Conservation (phyloP, 2,888 invertebrate species). For the Diarsia dahlii region DNA sequence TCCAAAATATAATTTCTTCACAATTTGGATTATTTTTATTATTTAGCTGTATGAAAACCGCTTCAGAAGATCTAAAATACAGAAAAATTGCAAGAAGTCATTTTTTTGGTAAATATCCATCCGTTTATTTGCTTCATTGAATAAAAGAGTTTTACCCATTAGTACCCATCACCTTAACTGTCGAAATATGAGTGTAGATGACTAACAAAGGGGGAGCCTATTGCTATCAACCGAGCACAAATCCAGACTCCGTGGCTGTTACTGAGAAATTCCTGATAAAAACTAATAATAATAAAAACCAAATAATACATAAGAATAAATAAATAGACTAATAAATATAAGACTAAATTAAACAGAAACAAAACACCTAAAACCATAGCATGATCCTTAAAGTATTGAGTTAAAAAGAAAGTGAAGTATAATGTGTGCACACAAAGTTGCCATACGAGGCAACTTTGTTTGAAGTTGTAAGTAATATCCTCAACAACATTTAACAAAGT, state of each 20-base stretch:
- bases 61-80: neutral
- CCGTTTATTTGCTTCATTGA: neutral
- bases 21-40: neutral
- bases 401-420: neutral
- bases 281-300: no score
- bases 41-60: neutral
- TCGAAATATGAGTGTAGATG: no score
- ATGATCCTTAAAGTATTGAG: neutral
- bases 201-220: no score
- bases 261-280: no score
- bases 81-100: neutral
- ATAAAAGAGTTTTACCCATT: neutral
- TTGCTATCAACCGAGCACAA: no score
- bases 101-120: neutral
- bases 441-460: slow-evolving; percentile 6
- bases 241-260: no score
- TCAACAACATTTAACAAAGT: slow-evolving; percentile 1
- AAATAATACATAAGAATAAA: no score
- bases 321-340: neutral
- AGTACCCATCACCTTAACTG: no score
- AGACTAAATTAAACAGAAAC: neutral
- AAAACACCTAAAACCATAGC: no score
- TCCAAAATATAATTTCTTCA: neutral
- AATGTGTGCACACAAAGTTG: neutral
- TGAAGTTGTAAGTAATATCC: neutral